A percentile compares a stretch with the other conserved stretches of the same genome.
These are phyloP conservation scores for Microcaecilia unicolor DNA, from an alignment of 2,797 vertebrate species.

Conservation along the genomic window DNA sequence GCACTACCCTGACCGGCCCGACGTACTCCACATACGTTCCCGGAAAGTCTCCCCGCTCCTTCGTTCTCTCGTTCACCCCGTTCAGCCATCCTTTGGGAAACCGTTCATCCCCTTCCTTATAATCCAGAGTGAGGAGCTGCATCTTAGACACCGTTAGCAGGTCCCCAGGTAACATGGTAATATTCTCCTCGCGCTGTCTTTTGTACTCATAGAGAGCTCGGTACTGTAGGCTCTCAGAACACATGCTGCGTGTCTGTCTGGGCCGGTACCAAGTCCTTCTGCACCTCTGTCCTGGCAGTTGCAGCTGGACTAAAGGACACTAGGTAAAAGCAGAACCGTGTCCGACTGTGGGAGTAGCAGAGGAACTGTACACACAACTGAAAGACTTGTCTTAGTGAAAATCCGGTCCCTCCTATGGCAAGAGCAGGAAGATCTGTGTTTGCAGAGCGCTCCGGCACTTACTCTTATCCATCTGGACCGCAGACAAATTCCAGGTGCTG, in stretches of 20 bases:
- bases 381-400: no score
- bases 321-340: no score
- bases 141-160: conserved; percentile 57
- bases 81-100: conserved; percentile 67
- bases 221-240: conserved; percentile 64
- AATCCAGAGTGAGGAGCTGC: conserved; percentile 38
- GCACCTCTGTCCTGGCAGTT: no score
- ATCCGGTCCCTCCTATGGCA: no score
- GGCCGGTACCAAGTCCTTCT: rapidly evolving
- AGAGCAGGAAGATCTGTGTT: no score
- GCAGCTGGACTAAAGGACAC: no score
- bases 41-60: conserved; percentile 68
- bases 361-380: no score
- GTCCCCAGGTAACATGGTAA: conserved; percentile 63
- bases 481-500: no score
- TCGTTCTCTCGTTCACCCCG: conserved; percentile 66
- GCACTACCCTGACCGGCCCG: conserved; percentile 32
- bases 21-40: conserved; percentile 72
- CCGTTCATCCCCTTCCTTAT: conserved; percentile 62
- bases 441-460: no score
- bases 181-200: conserved; percentile 60
- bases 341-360: no score
- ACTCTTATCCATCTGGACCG: no score
- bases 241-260: conserved; percentile 27
- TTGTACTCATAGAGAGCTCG: conserved; percentile 67